A percentile compares a stretch with the other conserved stretches of the same genome.
Conservation (phyloP, 2,888 invertebrate genomes). For the Fragum fragum region DNA sequence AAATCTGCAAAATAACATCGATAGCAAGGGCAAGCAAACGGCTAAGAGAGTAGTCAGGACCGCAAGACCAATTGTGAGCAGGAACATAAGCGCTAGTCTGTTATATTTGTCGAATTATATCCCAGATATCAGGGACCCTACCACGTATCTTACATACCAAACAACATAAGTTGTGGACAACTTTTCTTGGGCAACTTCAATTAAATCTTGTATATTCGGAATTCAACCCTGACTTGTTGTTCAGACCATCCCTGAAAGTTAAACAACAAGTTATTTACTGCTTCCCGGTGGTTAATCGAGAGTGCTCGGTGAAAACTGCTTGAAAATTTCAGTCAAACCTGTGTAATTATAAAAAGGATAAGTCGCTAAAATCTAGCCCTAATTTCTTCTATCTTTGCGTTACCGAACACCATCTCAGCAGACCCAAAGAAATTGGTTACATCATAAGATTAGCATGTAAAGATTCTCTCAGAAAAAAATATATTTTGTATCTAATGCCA, state of each 20-base stretch:
- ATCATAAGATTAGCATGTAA: no score
- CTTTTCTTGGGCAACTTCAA: not conserved
- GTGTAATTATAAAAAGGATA: no score
- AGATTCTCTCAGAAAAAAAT: no score
- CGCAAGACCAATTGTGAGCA: not conserved
- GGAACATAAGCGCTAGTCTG: not conserved
- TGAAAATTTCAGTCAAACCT: no score
- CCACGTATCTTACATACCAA: not conserved
- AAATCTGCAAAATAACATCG: not conserved
- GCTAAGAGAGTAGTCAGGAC: not conserved
- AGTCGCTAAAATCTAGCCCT: no score
- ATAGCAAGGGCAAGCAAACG: not conserved
- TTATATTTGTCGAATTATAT: slow-evolving; percentile 3
- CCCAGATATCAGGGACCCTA: not conserved
- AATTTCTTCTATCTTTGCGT: no score
- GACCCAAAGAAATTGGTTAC: no score
- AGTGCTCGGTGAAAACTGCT: no score
- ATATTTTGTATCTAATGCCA: no score
- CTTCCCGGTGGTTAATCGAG: no score
- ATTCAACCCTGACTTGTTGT: not conserved
- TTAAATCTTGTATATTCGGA: not conserved
- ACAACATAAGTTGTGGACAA: not conserved
- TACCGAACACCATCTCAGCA: no score
- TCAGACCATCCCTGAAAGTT: slow-evolving; percentile 9
- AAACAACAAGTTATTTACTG: no score